Conservation (phyloP, 2,797 vertebrate species). For the Rhinoraja longicauda region DNA sequence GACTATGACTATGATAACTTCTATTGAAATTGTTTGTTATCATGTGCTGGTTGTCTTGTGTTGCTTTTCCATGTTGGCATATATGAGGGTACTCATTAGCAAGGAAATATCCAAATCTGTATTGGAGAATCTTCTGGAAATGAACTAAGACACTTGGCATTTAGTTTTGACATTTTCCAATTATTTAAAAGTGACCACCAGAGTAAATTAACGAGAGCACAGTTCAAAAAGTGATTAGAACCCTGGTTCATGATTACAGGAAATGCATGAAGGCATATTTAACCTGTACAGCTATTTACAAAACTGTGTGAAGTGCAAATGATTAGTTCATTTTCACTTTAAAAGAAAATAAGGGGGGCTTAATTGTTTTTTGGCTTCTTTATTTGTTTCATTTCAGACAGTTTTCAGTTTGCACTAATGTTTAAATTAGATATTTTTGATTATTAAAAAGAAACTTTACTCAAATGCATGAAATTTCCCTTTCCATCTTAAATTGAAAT, state of each 20-base stretch:
- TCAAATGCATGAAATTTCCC: too few relatives aligned
- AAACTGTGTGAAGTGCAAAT: neutral
- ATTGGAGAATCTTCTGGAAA: neutral
- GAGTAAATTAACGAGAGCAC: neutral
- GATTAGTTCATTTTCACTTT: neutral
- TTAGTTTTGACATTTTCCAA: neutral
- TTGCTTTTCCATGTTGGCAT: neutral
- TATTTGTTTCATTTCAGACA: too few relatives aligned
- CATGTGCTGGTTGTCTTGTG: neutral
- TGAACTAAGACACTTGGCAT: slow-evolving; percentile 8
- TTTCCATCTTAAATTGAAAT: too few relatives aligned
- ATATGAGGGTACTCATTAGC: neutral
- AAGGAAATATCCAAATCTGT: neutral
- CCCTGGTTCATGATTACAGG: neutral
- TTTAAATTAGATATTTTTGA: too few relatives aligned
- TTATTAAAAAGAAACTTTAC: too few relatives aligned
- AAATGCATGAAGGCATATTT: neutral
- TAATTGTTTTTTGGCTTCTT: too few relatives aligned
- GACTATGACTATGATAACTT: too few relatives aligned
- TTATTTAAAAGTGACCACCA: slow-evolving; percentile 21
- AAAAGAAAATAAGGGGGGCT: neutral
- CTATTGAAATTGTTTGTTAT: neutral
- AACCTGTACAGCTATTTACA: neutral
- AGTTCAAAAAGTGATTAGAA: neutral
- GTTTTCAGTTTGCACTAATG: too few relatives aligned